phyloP scores from a whole-genome alignment of 64 coral and sea anemone species.

The Catalaphyllia jardinei region DNA sequence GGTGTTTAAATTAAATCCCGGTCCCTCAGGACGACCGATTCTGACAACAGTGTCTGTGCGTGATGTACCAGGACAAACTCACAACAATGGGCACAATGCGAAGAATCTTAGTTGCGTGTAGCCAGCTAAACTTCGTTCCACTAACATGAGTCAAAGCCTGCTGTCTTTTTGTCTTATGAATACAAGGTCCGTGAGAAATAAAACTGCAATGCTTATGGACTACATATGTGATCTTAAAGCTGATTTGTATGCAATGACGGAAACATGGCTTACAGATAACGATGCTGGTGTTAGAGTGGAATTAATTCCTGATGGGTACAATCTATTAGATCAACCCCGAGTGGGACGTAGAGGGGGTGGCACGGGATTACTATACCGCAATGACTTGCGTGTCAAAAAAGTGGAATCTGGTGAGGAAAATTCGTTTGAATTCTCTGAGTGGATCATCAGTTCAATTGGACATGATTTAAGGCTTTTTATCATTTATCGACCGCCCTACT shows the following conservation, averaged over 20 bases:
- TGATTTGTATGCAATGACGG: constrained; percentile 42
- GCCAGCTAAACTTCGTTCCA: constrained; percentile 22
- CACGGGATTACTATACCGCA: constrained; percentile 21
- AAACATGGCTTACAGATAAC: constrained; percentile 36
- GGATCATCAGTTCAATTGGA: not conserved
- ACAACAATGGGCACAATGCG: constrained; percentile 35
- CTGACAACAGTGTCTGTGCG: constrained; percentile 13
- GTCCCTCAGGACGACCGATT: not conserved
- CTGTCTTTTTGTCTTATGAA: constrained; percentile 31
- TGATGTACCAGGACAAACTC: not conserved
- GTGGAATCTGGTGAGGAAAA: constrained; percentile 10
- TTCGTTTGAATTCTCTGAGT: constrained; percentile 52
- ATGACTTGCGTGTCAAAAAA: constrained; percentile 22
- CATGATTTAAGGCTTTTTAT: not conserved
- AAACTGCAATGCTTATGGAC: constrained; percentile 36
- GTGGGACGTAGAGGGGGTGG: constrained; percentile 20
- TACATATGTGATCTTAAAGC: constrained; percentile 31
- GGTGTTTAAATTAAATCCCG: constrained; percentile 6
- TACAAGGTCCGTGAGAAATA: constrained; percentile 35
- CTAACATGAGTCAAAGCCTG: constrained; percentile 11
- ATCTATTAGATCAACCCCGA: constrained; percentile 14
- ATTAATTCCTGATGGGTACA: not conserved
- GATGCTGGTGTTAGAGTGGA: constrained; percentile 40
- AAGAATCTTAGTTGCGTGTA: constrained; percentile 34
- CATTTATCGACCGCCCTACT: constrained; percentile 27